Evolutionary conservation across 2,888 invertebrate species (phyloP).

Genomic region (Latheticus oryzae): DNA sequence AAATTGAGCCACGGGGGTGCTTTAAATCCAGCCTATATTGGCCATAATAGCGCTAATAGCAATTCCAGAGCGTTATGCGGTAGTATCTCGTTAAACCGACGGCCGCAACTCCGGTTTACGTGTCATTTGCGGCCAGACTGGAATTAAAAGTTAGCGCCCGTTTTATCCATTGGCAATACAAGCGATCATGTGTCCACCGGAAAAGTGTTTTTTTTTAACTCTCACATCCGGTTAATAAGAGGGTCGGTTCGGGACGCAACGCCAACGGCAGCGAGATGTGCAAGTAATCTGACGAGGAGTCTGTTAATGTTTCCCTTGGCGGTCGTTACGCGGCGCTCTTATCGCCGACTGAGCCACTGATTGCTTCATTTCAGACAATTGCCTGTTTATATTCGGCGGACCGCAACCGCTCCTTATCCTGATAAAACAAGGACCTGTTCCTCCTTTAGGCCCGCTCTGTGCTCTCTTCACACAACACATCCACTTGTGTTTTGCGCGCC

Average conservation of each 20-base stretch:
- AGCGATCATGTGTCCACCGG: constrained; percentile 50
- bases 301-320: constrained; percentile 67
- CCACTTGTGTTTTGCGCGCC: constrained; percentile 45
- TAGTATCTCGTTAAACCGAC: constrained; percentile 65
- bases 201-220: not conserved
- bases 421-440: constrained; percentile 61
- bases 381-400: constrained; percentile 68
- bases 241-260: constrained; percentile 22
- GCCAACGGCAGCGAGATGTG: constrained; percentile 60
- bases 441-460: constrained; percentile 49
- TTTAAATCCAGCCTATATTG: constrained; percentile 57
- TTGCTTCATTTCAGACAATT: constrained; percentile 68
- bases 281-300: constrained; percentile 67
- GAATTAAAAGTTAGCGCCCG: constrained; percentile 64
- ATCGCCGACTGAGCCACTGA: constrained; percentile 67
- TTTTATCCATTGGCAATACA: constrained; percentile 57
- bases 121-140: constrained; percentile 63
- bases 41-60: constrained; percentile 64
- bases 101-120: constrained; percentile 63
- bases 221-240: constrained; percentile 16
- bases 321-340: constrained; percentile 67
- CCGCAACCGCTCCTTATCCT: constrained; percentile 64
- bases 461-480: constrained; percentile 37
- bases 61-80: constrained; percentile 63
- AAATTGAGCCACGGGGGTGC: constrained; percentile 39